These are phyloP conservation scores for Linnaemya vulpina DNA, from an alignment of 2,888 invertebrate genomes.

Conservation along the genomic window DNA sequence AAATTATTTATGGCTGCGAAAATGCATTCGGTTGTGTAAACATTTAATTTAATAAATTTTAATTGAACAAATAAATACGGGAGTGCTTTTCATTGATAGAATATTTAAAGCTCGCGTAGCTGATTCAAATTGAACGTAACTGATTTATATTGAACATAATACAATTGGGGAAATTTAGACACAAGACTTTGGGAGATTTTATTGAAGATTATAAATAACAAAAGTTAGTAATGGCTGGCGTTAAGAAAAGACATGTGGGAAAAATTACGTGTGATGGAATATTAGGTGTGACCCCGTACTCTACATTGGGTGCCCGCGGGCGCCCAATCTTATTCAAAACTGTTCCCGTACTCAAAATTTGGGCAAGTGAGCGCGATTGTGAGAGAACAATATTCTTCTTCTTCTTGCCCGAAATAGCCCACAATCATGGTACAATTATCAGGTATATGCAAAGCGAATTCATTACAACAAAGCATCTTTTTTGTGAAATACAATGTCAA, in stretches of 20 bases:
- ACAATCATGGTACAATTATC: too few species aligned
- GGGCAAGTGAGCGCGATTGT: too few species aligned
- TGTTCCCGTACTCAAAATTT: too few species aligned
- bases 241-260: conserved; percentile 10
- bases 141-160: conserved; percentile 30
- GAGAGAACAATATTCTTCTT: too few species aligned
- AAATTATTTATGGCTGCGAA: not conserved
- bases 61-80: conserved; percentile 10
- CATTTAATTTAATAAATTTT: conserved; percentile 52
- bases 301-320: too few species aligned
- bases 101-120: not conserved
- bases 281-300: conserved; percentile 5
- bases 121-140: not conserved
- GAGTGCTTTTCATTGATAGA: not conserved
- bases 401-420: too few species aligned
- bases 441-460: too few species aligned
- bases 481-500: too few species aligned
- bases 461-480: too few species aligned
- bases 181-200: conserved; percentile 15
- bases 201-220: conserved; percentile 4
- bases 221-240: conserved; percentile 23
- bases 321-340: too few species aligned
- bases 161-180: conserved; percentile 54
- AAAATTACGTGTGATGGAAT: conserved; percentile 17
- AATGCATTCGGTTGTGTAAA: conserved; percentile 22